A percentile compares a stretch with the other conserved stretches of the same genome.
phyloP scores from a whole-genome alignment of 2,113 vertebrate genomes.

The Salvelinus fontinalis region DNA sequence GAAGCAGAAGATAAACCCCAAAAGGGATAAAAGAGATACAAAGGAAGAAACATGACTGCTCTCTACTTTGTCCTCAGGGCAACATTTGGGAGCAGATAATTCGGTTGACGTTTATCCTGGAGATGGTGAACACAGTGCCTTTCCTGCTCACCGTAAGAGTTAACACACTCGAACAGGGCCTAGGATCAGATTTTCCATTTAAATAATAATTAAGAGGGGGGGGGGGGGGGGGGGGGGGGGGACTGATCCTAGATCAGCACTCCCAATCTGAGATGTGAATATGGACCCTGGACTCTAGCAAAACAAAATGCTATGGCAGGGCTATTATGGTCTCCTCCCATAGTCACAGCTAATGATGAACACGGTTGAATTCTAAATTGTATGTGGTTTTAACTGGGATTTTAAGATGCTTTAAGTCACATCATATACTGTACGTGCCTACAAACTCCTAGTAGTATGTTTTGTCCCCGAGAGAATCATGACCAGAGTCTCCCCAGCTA shows the following conservation, averaged over 20 bases:
- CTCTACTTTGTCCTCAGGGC: constrained; percentile 71
- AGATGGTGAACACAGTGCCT: constrained; percentile 85
- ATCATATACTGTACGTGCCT: not conserved
- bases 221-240: too few species aligned
- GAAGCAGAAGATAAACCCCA: too few species aligned
- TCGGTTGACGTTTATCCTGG: constrained; percentile 66
- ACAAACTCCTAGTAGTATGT: not conserved
- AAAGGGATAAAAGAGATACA: too few species aligned
- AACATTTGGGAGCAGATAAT: constrained; percentile 75
- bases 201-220: too few species aligned
- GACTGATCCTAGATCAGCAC: too few species aligned
- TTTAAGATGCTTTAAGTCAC: not conserved
- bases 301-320: too few species aligned
- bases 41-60: not conserved
- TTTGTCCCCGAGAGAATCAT: too few species aligned
- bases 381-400: not conserved
- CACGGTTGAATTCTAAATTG: not conserved
- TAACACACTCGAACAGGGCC: not conserved
- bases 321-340: not conserved
- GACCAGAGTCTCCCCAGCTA: too few species aligned
- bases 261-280: too few species aligned
- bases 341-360: not conserved
- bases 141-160: constrained; percentile 61
- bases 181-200: too few species aligned
- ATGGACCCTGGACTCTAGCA: too few species aligned